Conservation (phyloP, 1,140 invertebrate species). For the Pseudomyrmex gracilis region DNA sequence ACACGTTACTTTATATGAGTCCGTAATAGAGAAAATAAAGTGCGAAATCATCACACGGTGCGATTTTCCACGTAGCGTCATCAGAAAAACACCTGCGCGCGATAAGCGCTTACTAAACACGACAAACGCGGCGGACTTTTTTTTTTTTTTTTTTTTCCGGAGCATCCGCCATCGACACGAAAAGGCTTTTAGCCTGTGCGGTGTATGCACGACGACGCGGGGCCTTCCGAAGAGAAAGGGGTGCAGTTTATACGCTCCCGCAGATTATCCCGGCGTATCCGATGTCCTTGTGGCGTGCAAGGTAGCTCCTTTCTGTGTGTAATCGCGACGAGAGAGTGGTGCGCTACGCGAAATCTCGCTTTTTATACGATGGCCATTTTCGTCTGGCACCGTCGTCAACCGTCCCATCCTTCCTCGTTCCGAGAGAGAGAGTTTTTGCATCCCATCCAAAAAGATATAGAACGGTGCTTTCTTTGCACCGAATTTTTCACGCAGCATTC, state of each 20-base stretch:
- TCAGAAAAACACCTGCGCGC: neutral
- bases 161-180: slow-evolving; percentile 33
- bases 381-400: neutral
- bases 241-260: slow-evolving; percentile 18
- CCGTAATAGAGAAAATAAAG: no score
- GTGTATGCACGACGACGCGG: slow-evolving; percentile 24
- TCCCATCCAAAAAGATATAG: neutral
- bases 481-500: neutral
- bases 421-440: neutral
- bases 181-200: slow-evolving; percentile 53
- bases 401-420: no score
- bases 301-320: neutral
- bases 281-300: slow-evolving; percentile 7
- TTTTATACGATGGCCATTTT: neutral
- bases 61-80: no score
- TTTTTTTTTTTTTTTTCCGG: slow-evolving; percentile 26
- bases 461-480: neutral
- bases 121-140: slow-evolving; percentile 15
- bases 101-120: slow-evolving; percentile 25
- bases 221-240: neutral
- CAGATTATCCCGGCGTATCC: slow-evolving; percentile 45
- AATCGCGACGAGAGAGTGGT: slow-evolving; percentile 16
- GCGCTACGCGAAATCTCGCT: neutral
- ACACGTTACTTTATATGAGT: neutral
- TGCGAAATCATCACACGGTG: no score